Conservation (phyloP, 2,797 vertebrate genomes). For the Dermochelys coriacea region DNA sequence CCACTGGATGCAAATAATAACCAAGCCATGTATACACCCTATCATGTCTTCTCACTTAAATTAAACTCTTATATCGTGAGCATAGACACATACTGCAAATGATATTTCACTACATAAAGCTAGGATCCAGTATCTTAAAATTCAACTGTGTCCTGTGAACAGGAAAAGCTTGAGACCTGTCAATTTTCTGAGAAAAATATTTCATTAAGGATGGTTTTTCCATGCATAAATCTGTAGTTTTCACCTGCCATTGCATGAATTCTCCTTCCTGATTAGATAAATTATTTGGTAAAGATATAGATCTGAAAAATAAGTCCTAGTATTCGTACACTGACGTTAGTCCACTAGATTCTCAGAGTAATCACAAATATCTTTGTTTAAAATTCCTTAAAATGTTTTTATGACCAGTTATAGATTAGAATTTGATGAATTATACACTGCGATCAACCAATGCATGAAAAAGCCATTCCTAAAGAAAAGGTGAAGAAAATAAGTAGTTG, state of each 20-base stretch:
- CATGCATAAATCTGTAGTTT: neutral
- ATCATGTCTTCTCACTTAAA: neutral
- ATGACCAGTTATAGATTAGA: neutral
- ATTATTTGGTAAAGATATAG: slow-evolving; percentile 49
- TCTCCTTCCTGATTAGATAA: slow-evolving; percentile 26
- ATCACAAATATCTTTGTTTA: slow-evolving; percentile 28
- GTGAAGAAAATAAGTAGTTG: neutral
- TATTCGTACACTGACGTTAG: slow-evolving; percentile 16
- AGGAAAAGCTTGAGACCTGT: neutral
- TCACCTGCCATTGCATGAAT: slow-evolving; percentile 45
- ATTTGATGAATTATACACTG: slow-evolving; percentile 31
- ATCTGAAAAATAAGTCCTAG: slow-evolving; percentile 46
- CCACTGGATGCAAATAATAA: neutral
- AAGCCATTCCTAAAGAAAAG: neutral
- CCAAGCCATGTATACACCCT: neutral
- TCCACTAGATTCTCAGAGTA: neutral
- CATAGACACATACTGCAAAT: neutral
- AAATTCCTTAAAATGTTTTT: slow-evolving; percentile 29
- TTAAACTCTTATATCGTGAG: neutral
- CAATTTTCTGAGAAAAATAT: neutral
- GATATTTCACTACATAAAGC: neutral
- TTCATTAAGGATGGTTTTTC: neutral
- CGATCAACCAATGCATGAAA: neutral
- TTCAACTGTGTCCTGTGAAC: neutral
- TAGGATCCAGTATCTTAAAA: neutral